Conservation (phyloP, 2,797 vertebrate genomes). For the Scyliorhinus canicula region DNA sequence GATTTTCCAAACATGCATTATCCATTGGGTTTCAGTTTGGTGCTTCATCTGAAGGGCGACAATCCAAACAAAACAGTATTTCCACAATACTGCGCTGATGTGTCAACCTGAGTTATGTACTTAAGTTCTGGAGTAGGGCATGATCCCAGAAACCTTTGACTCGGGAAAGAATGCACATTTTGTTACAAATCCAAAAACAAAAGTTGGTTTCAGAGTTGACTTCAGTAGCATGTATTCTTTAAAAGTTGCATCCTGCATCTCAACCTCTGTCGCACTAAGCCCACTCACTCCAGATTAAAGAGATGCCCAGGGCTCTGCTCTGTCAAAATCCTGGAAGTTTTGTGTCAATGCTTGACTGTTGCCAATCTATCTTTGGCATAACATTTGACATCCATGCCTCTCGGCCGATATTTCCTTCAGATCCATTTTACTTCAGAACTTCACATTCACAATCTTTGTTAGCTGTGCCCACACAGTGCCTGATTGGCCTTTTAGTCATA, state of each 20-base stretch:
- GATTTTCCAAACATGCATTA: background rate
- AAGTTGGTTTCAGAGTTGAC: background rate
- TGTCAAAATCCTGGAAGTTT: background rate
- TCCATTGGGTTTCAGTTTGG: background rate
- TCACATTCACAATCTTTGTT: background rate
- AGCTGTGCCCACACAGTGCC: background rate
- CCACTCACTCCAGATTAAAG: background rate
- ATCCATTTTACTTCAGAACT: background rate
- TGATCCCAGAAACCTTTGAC: background rate
- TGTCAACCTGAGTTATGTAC: background rate
- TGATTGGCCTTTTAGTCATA: background rate
- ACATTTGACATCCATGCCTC: constrained; percentile 16
- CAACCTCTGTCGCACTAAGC: background rate
- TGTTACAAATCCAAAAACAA: background rate
- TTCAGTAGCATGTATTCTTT: background rate
- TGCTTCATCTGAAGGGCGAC: too few species aligned
- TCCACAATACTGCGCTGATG: background rate
- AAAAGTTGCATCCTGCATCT: background rate
- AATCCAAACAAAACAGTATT: background rate
- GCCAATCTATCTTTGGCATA: constrained; percentile 27
- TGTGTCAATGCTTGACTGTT: background rate
- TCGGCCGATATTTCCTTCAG: background rate
- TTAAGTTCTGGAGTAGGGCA: background rate
- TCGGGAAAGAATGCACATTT: background rate
- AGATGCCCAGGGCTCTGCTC: background rate